Base-by-base conservation (phyloP, 37 sponge, comb jelly and placozoan genomes). In the Theonella swinhoei region DNA sequence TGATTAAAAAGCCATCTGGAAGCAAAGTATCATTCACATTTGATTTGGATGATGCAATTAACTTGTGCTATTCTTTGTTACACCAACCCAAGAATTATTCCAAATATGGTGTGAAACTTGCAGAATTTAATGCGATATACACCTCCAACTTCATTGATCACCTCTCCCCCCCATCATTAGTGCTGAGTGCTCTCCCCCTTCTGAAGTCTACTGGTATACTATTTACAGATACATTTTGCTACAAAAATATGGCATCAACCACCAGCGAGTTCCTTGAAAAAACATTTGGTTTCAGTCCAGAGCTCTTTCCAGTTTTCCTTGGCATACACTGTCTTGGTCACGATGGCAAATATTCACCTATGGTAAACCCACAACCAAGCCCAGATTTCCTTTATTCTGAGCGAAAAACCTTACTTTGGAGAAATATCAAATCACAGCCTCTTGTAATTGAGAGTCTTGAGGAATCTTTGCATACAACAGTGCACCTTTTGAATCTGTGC, bases 111-210 rank as follows among this genome's bases (percentile, higher is more conserved):
- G 36, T 23, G 2, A 47, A 58, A 58, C 0, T 25, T 2, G 28
- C 41, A 9, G 5, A 7, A 41, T 88, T 82, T 88, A 78, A 82
- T 68, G 72, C 36, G 1, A 88, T 88, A 22, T 62, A 77, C 54
- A 62, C 89, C 23, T 88, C 89, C 20, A 82, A 88, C 61, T 30
- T 88, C 22, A 77, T 82, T 26, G 89, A 88, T 59, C 64, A 76
- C 0, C 34, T 88, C 24, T 40, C 72, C 4, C 83, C 83, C 24
- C 83, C 78, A 5, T 63, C 31, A 42, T 39, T 88, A 35, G 79
- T 88, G 26, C 40, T 88, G 11, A 24, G 36, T 35, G 65, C 89
- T 19, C 2, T 78, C 0, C 78, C 83, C 26, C 77, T 88, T 2
- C 36, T 88, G 34, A 88, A 82, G 24, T 33, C 26, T 36, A 30